Evolutionary conservation across 2,888 invertebrate species (phyloP), one percentile per base, ranked within the genome.

Genomic region (Balanococcus diminutus): DNA sequence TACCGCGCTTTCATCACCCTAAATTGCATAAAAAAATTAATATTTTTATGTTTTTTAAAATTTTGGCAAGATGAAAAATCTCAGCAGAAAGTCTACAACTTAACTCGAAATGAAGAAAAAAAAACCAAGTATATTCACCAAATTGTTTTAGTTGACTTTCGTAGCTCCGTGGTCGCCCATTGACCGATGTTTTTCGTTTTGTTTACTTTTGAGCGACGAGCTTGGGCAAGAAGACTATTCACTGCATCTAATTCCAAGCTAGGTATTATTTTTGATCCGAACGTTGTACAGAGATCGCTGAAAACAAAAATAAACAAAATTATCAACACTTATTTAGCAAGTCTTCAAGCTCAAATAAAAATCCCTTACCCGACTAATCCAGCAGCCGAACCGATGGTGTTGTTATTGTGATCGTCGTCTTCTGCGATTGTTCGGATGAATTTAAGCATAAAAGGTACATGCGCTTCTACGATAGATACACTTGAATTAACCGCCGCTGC

Each of bases 151-250:
- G 61, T 86, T 25, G 82, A 67, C 91, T 96, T 96, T 89, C 96
- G 94, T 89, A 99, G 94, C 91, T 98, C 98, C 92, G 98, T 98
- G 87, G 95, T 93, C 87, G 98, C 98, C 99, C 99, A 99, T 88
- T 93, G 95, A 88, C 98, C 96, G 88, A 98, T 92, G 86, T 95
- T 94, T 92, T 98, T 98, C 88, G 98, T 96, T 91, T 98, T 97
- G 88, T 92, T 92, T 56, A 93, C 93, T 89, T 96, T 95, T 84
- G 97, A 97, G 88, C 96, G 94, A 88, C 96, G 94, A 86, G 98
- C 98, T 88, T 94, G 94, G 87, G 93, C 93, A 89, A 99, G 91
- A 90, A 99, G 92, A 88, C 96, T 95, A 86, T 93, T 93, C 88
- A 99, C 94, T 75, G 94, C 92, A 82, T 94, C 94, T 89, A 95